These are phyloP conservation scores for Parochlus steinenii DNA, from an alignment of 2,888 invertebrate genomes.

Conservation along the genomic window DNA sequence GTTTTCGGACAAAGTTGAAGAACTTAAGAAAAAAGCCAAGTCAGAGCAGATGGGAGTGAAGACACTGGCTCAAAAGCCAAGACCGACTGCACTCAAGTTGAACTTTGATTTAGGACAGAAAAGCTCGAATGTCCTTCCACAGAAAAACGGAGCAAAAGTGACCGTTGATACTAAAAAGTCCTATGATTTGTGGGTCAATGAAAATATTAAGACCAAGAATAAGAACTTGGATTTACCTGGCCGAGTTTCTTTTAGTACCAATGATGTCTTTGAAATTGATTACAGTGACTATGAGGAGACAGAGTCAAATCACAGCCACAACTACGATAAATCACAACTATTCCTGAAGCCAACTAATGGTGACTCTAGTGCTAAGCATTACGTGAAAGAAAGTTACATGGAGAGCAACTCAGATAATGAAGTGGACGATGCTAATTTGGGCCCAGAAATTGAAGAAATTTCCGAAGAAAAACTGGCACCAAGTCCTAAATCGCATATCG, in stretches of 20 bases:
- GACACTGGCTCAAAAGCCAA: slow-evolving; percentile 2
- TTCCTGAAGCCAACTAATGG: background rate
- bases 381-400: slow-evolving; percentile 11
- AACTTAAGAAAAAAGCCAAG: background rate
- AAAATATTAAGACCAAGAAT: slow-evolving; percentile 13
- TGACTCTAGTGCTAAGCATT: slow-evolving; percentile 3
- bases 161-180: too few species aligned
- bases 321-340: slow-evolving; percentile 17
- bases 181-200: slow-evolving; percentile 1
- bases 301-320: slow-evolving; percentile 16
- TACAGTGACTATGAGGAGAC: slow-evolving; percentile 27
- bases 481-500: background rate
- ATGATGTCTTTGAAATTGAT: slow-evolving; percentile 20
- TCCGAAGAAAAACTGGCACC: background rate
- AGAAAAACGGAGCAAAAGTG: too few species aligned
- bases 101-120: slow-evolving; percentile 6
- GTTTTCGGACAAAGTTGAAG: slow-evolving; percentile 1
- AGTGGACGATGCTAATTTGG: slow-evolving; percentile 9
- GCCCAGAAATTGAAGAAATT: too few species aligned
- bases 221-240: slow-evolving; percentile 27
- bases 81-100: slow-evolving; percentile 8
- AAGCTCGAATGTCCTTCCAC: too few species aligned
- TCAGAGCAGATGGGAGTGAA: too few species aligned
- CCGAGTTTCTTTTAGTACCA: slow-evolving; percentile 24
- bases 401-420: slow-evolving; percentile 12